These are phyloP conservation scores for Lordiphosa mommai DNA, from an alignment of 1,140 invertebrate species.

Conservation along the genomic window DNA sequence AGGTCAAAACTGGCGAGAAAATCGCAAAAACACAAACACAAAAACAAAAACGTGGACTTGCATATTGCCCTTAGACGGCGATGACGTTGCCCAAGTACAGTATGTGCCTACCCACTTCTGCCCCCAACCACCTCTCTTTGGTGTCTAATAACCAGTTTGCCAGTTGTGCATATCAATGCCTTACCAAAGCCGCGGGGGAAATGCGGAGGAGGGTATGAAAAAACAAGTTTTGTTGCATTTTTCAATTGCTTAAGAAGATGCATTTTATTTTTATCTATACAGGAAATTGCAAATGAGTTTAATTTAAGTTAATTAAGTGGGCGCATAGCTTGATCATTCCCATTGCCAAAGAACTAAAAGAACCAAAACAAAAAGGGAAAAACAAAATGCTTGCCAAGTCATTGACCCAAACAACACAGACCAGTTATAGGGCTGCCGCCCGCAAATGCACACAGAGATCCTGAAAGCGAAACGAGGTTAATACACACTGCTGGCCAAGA, in stretches of 20 bases:
- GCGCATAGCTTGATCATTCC: not conserved
- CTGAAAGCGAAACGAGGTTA: constrained; percentile 67
- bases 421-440: constrained; percentile 66
- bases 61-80: constrained; percentile 5
- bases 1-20: constrained; percentile 44
- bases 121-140: not conserved
- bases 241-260: constrained; percentile 43
- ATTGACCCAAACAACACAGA: constrained; percentile 65
- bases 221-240: constrained; percentile 64
- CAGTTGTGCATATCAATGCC: constrained; percentile 39
- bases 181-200: constrained; percentile 1
- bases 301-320: constrained; percentile 21
- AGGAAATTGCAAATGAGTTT: constrained; percentile 38
- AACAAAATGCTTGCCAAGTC: constrained; percentile 41
- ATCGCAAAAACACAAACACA: constrained; percentile 26
- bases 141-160: constrained; percentile 34
- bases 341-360: constrained; percentile 11
- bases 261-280: constrained; percentile 3
- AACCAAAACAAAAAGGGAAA: constrained; percentile 63
- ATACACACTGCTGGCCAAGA: constrained; percentile 42
- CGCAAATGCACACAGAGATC: constrained; percentile 14
- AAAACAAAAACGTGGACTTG: constrained; percentile 1
- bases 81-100: constrained; percentile 36
- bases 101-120: constrained; percentile 19
- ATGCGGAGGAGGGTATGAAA: not conserved